Conservation (phyloP, 2,888 invertebrate genomes). For the Candidula unifasciata region DNA sequence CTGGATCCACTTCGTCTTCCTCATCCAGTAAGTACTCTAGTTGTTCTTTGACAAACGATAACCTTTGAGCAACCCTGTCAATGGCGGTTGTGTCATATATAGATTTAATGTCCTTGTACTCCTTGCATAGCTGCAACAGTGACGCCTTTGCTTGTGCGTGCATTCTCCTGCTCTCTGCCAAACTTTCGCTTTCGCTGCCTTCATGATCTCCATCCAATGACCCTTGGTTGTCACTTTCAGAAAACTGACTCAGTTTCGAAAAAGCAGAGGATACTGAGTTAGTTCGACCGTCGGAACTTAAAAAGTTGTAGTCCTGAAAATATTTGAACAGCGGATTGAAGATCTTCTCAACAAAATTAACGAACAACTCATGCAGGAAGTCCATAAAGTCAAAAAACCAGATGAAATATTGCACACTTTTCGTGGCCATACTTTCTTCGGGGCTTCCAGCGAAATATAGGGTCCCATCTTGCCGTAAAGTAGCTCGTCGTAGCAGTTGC, state of each 20-base stretch:
- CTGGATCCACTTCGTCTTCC: constrained; percentile 62
- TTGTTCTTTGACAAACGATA: constrained; percentile 65
- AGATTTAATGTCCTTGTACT: constrained; percentile 66
- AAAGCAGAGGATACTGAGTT: constrained; percentile 60
- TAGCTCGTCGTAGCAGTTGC: constrained; percentile 50
- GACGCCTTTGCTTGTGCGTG: constrained; percentile 65
- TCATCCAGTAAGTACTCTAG: constrained; percentile 65
- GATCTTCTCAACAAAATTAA: constrained; percentile 66
- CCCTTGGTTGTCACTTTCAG: constrained; percentile 61
- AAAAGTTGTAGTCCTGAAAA: constrained; percentile 61
- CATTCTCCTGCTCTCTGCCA: constrained; percentile 54
- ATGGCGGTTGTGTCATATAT: constrained; percentile 69
- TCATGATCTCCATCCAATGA: constrained; percentile 53
- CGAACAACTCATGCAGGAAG: constrained; percentile 63
- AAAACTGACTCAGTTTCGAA: constrained; percentile 63
- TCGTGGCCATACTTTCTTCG: constrained; percentile 45
- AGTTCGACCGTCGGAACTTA: constrained; percentile 59
- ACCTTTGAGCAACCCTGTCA: constrained; percentile 64
- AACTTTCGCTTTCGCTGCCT: constrained; percentile 55
- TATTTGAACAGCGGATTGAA: constrained; percentile 67
- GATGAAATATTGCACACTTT: constrained; percentile 65
- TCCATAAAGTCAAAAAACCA: constrained; percentile 71
- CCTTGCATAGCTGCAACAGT: constrained; percentile 62
- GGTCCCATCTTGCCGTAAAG: constrained; percentile 51
- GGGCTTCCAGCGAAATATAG: constrained; percentile 51